A percentile compares a stretch with the other conserved stretches of the same genome.
Conservation (phyloP, 2,888 invertebrate species). For the Suillia variegata region DNA sequence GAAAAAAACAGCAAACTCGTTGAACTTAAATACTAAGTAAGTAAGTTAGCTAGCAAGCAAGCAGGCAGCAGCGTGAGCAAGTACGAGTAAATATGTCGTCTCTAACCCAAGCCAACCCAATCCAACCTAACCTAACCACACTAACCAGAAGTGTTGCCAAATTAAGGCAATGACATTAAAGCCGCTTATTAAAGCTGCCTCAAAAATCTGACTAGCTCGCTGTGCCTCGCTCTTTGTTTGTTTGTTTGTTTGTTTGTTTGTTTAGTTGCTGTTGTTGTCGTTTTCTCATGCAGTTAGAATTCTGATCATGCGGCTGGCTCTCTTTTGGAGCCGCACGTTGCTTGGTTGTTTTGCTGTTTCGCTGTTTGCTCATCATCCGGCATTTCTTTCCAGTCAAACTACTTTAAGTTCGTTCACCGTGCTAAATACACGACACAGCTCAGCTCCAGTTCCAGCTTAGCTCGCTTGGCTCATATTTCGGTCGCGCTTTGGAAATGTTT, state of each 20-base stretch:
- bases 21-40: no score
- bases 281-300: no score
- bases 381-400: slow-evolving; percentile 55
- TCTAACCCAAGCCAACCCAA: no score
- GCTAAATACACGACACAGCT: slow-evolving; percentile 26
- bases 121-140: neutral
- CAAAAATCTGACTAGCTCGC: neutral
- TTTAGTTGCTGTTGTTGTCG: no score
- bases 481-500: neutral
- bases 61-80: neutral
- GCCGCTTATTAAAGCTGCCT: slow-evolving; percentile 32
- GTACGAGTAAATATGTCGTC: no score
- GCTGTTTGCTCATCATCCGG: slow-evolving; percentile 18
- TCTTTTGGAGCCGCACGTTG: no score
- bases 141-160: neutral
- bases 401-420: slow-evolving; percentile 61
- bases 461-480: neutral
- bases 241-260: neutral
- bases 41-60: no score
- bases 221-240: neutral
- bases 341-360: no score
- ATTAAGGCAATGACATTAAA: slow-evolving; percentile 47
- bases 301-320: no score
- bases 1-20: neutral
- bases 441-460: slow-evolving; percentile 1